These are phyloP conservation scores for Orbicella faveolata DNA, from an alignment of 64 coral and sea anemone species.

Conservation along the genomic window DNA sequence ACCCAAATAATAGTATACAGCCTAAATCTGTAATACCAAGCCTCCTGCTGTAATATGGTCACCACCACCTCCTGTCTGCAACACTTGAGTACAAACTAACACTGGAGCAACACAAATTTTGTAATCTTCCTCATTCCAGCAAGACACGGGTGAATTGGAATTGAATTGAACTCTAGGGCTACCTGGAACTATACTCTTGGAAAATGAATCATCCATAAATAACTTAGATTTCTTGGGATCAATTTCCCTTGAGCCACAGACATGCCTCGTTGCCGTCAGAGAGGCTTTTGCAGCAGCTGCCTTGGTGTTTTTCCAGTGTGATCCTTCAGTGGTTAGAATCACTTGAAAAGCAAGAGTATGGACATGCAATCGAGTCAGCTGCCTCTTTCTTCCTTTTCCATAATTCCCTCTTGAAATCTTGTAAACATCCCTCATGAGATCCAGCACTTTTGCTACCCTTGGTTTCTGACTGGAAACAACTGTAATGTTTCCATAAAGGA, in stretches of 20 bases:
- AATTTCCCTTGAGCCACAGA: conserved; percentile 82
- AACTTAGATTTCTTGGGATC: conserved; percentile 81
- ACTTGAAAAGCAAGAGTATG: conserved; percentile 95
- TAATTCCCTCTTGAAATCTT: conserved; percentile 39
- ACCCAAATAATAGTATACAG: too few species aligned
- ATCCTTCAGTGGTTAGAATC: conserved; percentile 61
- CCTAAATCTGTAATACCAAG: conserved; percentile 69
- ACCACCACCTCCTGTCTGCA: conserved; percentile 85
- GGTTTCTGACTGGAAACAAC: conserved; percentile 82
- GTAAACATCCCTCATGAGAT: conserved; percentile 86
- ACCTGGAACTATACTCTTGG: conserved; percentile 56
- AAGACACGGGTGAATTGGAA: conserved; percentile 79
- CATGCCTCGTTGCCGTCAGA: conserved; percentile 76
- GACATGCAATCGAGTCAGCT: conserved; percentile 78
- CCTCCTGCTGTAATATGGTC: conserved; percentile 91
- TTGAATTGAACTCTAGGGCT: conserved; percentile 80
- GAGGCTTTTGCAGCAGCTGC: conserved; percentile 84
- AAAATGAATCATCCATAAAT: conserved; percentile 97
- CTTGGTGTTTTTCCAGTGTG: conserved; percentile 78
- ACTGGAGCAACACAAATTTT: conserved; percentile 89
- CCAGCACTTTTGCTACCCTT: conserved; percentile 78
- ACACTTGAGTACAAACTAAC: conserved; percentile 85
- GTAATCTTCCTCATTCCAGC: conserved; percentile 87
- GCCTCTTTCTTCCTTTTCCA: conserved; percentile 32
- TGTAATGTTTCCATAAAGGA: conserved; percentile 71